These are phyloP conservation scores for Plectropomus leopardus DNA, from an alignment of 2,113 vertebrate species.

Conservation along the genomic window DNA sequence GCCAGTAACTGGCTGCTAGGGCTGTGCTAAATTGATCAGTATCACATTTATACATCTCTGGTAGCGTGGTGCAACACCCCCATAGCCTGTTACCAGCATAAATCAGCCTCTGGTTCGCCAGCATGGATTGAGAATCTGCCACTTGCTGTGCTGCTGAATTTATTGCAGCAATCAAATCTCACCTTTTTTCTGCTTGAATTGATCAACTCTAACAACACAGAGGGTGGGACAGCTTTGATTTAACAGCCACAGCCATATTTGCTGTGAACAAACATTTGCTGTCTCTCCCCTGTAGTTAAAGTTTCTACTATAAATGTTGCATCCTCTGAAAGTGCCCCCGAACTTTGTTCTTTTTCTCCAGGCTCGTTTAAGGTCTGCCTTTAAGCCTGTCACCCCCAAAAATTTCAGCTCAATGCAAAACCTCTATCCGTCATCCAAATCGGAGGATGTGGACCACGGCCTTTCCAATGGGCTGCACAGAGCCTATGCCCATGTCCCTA, in stretches of 20 bases:
- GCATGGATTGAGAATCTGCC: constrained; percentile 41
- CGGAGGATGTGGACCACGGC: constrained; percentile 88
- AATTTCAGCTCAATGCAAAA: constrained; percentile 96
- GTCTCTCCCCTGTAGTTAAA: neutral
- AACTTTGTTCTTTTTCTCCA: constrained; percentile 57
- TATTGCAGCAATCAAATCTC: constrained; percentile 68
- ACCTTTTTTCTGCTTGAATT: constrained; percentile 44
- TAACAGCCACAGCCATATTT: constrained; percentile 25
- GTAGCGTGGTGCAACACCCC: constrained; percentile 26
- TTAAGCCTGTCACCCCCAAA: constrained; percentile 92
- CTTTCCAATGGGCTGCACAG: constrained; percentile 78
- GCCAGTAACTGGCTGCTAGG: constrained; percentile 21
- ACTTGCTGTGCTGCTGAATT: constrained; percentile 49
- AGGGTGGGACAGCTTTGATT: constrained; percentile 45
- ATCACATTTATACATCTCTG: constrained; percentile 54
- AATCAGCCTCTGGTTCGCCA: constrained; percentile 56
- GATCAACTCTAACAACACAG: constrained; percentile 46
- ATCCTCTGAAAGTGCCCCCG: neutral
- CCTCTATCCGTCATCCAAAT: constrained; percentile 90
- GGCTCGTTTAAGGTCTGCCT: constrained; percentile 92
- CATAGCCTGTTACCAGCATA: constrained; percentile 38
- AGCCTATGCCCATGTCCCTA: constrained; percentile 79
- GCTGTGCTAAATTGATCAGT: constrained; percentile 48
- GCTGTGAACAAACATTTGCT: neutral
- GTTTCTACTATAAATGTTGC: neutral